Evolutionary conservation across 2,113 vertebrate genomes (phyloP), one percentile per base, ranked within the genome.

Genomic region (Pygoscelis antarcticus): DNA sequence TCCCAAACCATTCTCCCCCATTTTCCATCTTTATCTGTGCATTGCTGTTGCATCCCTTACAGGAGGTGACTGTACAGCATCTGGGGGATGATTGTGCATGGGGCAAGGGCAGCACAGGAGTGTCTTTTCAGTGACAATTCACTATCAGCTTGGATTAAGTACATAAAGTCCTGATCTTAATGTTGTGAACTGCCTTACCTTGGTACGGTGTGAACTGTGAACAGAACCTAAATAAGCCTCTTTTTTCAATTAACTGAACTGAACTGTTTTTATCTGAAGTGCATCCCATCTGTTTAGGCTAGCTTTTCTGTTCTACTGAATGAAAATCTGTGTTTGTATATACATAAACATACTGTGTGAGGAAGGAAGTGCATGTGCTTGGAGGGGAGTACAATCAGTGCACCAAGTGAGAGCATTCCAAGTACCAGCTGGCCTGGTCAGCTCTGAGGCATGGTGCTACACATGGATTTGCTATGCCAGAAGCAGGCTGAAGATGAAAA

Each of bases 361-460:
- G 30, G 79, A 47, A 17, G 38, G 58, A 36, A 27, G 11, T 16
- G 36, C 3, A 0, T 1, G 65, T 44, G 77, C 36, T 1, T 11
- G 23, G 36, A 8, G 11, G 5, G 65, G 60, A 49, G 25, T 26
- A 23, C 0, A 6, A 3, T 10, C 1, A 2, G n/a, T 57, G 34
- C 3, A 44, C 30, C 38, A 20, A 13, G 16, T 6, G 47, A 61
- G 74, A 26, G 23, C 42, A 5, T 9, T 11, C 26, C 81, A 32
- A 9, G 62, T 5, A 1, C 19, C 65, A 4, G 17, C 51, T 61
- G 78, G 40, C 46, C 51, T 57, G 9, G 3, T 17, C 54, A 34
- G 78, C 78, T 20, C 54, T 23, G 54, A 1, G 13, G 42, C 22
- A 5, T 36, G 42, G 47, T 72, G 79, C 17, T 44, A 36, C 60